Evolutionary conservation across 2,113 vertebrate genomes (phyloP), one percentile per base, ranked within the genome.

Genomic region (Oostethus manadensis): DNA sequence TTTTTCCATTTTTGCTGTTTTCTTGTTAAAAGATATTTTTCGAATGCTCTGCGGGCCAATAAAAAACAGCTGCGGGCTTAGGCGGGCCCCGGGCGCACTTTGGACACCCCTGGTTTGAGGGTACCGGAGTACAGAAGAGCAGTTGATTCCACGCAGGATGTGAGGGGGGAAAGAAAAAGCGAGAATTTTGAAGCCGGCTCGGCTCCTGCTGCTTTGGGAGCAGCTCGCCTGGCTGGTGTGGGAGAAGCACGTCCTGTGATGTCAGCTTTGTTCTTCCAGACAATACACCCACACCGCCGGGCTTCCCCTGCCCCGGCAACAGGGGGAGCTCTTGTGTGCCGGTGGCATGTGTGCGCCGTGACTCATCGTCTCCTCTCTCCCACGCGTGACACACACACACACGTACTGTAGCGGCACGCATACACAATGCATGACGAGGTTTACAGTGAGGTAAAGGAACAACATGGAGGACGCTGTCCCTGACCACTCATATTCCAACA

Each of bases 281-380:
- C 89, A 89, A 87, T 88, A 87, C 88, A 66, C 89, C 89, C 86
- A 89, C 89, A 75, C 47, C 69, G 60, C 62, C 14, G 80, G 86
- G 65, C 35, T 80, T 88, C 77, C 82, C 79, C 78, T 65, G 62
- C 85, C 84, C 83, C 15, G 51, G 68, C 89, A 88, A 88, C 84
- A 91, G 89, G 87, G 88, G 89, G 89, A 79, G 84, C 89, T 86
- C 81, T 89, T 88, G 87, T 84, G 77, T 81, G 67, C 84, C 67
- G 63, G 50, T 81, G 88, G 87, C 82, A 87, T 91, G 84, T 78
- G 78, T 56, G 74, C 38, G 38, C 68, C 62, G 68, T 91, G 89
- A 89, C 81, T 89, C 89, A 91, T 88, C 53, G 72, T 68, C 85
- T 78, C 74, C 79, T 84, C 71, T 82, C 71, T 84, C 79, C 80